Evolutionary conservation across 1,140 invertebrate species (phyloP).

Genomic region (Ceratina australensis): DNA sequence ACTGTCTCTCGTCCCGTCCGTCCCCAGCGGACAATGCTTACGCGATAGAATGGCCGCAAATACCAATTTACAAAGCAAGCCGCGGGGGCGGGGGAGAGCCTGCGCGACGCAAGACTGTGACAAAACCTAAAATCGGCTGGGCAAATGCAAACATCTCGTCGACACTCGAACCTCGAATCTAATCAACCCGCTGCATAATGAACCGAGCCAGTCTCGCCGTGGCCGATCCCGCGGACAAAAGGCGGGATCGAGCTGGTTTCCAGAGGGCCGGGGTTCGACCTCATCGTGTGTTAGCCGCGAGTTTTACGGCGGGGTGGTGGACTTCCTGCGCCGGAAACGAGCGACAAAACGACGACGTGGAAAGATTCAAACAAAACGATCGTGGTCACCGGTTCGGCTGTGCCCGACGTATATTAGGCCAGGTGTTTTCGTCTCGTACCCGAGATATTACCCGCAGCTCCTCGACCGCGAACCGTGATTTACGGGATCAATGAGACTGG

Average conservation of each 20-base stretch:
- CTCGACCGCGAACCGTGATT: neutral
- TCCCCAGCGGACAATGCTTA: neutral
- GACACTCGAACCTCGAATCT: neutral
- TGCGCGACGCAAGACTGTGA: neutral
- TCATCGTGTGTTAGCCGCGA: neutral
- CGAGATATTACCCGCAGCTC: neutral
- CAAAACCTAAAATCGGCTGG: neutral
- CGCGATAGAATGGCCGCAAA: neutral
- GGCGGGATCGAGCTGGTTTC: neutral
- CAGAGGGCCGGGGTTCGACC: neutral
- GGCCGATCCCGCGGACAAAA: neutral
- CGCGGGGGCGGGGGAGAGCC: no score
- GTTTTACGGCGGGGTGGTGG: neutral
- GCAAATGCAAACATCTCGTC: neutral
- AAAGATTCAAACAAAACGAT: neutral
- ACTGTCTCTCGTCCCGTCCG: neutral
- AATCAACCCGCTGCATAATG: constrained; percentile 9
- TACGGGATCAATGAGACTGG: neutral
- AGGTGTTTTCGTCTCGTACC: constrained; percentile 1
- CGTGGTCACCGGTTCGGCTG: neutral
- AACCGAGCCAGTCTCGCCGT: neutral
- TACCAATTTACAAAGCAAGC: neutral
- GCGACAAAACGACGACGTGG: neutral
- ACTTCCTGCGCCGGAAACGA: neutral
- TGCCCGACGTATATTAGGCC: neutral